Base-by-base conservation (phyloP, 2,888 invertebrate species). In the Papilio elwesi region DNA sequence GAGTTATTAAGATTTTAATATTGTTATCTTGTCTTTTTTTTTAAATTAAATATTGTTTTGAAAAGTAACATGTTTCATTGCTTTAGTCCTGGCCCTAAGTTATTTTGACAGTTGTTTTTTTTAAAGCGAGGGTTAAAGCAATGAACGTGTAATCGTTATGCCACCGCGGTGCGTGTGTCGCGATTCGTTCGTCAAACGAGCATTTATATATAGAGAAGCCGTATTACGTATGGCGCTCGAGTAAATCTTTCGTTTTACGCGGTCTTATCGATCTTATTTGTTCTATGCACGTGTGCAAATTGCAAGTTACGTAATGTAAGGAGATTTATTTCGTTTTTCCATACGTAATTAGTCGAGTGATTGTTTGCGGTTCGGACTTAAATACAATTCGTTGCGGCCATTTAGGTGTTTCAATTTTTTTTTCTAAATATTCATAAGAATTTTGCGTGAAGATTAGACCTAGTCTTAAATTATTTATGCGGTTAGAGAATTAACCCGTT, bases 1-100 rank as follows among this genome's bases (percentile, higher is more conserved):
- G 49, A 68, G 26, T 68, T 68, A 68, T 16, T 68, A 68, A 68
- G 68, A 64, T 53, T 71, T 68, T 48, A 66, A 66, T 64, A 68
- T 73, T 73, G 69, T 70, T 70, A 73, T 66, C 49, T 16, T 8
- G 71, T 74, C 72, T 68, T 70, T 74, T 73, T 74, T 73, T 74
- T 73, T 68, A 57, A 71, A 76, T 76, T 76, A 90, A 90, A 90
- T 69, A 80, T 76, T 84, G 73, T 85, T 83, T 80, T 59, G 78
- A 86, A 88, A 82, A 76, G 59, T 11, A 74, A 78, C 74, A 78
- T 90, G 92, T 93, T 93, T 93, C 93, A 93, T 93, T 93, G 93
- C 92, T 93, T 92, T 92, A 89, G 88, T 89, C 90, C 91, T 84
- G 78, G 76, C 85, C 90, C 83, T 81, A 75, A 73, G 70, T 73